Evolutionary conservation across 1,140 invertebrate genomes (phyloP).

Genomic region (Calosoma granatense): DNA sequence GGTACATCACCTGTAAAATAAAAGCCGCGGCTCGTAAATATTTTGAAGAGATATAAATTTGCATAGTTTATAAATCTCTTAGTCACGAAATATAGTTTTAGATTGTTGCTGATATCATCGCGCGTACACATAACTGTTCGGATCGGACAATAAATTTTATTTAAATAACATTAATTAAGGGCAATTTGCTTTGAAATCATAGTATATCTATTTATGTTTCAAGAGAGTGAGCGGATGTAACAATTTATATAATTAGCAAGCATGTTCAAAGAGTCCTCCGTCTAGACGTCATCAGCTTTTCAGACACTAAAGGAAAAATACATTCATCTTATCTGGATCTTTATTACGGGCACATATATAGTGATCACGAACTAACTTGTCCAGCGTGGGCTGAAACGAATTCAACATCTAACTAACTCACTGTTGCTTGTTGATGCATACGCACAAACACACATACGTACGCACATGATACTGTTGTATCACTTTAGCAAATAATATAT

Average conservation of each 20-base stretch:
- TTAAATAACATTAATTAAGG: background rate
- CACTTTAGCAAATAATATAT: too few relatives aligned
- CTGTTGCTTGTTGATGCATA: background rate
- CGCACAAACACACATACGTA: too few relatives aligned
- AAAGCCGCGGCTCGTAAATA: too few relatives aligned
- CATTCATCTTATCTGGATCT: constrained; percentile 2
- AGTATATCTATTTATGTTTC: constrained; percentile 5
- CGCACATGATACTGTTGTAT: too few relatives aligned
- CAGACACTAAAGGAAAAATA: constrained; percentile 1
- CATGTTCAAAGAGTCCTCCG: background rate
- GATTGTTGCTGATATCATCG: too few relatives aligned
- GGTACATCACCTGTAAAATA: too few relatives aligned
- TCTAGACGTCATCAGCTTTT: background rate
- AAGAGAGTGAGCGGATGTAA: background rate
- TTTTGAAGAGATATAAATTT: too few relatives aligned
- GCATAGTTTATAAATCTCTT: too few relatives aligned
- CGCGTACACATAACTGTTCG: too few relatives aligned
- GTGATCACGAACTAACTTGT: background rate
- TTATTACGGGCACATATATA: background rate
- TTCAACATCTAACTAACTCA: background rate
- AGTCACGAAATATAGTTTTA: too few relatives aligned
- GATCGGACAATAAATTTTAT: background rate
- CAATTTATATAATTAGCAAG: constrained; percentile 7
- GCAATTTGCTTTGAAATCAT: background rate
- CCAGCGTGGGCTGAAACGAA: background rate